These are phyloP conservation scores for Uloborus diversus DNA, from an alignment of 1,140 invertebrate species.

Conservation along the genomic window DNA sequence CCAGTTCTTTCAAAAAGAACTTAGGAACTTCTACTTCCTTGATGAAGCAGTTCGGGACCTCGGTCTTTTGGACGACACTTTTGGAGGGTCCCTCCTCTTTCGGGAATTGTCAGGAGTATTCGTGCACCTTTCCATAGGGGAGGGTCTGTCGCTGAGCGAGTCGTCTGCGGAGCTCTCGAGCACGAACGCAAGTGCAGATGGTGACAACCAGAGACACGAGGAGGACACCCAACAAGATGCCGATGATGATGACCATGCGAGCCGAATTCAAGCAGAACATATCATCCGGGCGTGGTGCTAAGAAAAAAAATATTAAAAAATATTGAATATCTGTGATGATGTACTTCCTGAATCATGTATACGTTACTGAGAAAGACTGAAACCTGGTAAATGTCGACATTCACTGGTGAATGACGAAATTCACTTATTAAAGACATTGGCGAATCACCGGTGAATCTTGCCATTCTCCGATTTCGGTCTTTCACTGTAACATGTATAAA, in stretches of 20 bases:
- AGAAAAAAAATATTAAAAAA: conserved; percentile 2
- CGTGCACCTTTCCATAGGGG: neutral
- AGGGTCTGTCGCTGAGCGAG: neutral
- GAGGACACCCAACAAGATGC: conserved; percentile 74
- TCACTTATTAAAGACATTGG: neutral
- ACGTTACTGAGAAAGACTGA: neutral
- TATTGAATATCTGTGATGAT: neutral
- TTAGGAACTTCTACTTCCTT: too few relatives aligned
- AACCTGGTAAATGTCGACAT: neutral
- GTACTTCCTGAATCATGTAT: neutral
- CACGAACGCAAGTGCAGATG: conserved; percentile 72
- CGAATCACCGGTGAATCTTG: too few relatives aligned
- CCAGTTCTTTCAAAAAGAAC: too few relatives aligned
- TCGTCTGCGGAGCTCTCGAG: conserved; percentile 23
- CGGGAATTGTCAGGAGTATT: conserved; percentile 22
- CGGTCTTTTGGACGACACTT: too few relatives aligned
- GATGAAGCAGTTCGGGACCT: too few relatives aligned
- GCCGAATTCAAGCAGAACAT: conserved; percentile 77
- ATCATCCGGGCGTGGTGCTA: neutral
- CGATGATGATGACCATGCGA: conserved; percentile 76
- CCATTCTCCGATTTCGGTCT: too few relatives aligned
- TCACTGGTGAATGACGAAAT: neutral
- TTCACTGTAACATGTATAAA: too few relatives aligned
- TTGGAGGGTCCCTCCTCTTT: neutral
- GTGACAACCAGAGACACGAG: conserved; percentile 74